Percentiles rank a stretch among this genome's conserved stretches.
Evolutionary conservation across 2,113 vertebrate genomes (phyloP).

Genomic region (Syngnathoides biaculeatus): DNA sequence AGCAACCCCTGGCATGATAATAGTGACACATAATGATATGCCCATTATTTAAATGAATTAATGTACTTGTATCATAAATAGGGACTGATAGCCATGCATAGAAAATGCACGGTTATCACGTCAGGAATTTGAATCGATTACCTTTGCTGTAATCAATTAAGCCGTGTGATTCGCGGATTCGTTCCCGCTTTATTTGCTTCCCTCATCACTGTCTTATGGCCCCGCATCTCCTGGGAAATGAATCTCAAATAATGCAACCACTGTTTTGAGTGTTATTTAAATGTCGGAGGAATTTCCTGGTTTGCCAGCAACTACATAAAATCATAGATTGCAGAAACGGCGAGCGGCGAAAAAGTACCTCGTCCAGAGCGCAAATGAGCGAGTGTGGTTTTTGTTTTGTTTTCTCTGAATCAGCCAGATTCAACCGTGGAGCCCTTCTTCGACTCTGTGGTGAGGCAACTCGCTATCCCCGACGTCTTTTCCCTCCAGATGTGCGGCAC

Average conservation of each 20-base stretch:
- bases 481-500: slow-evolving; percentile 98
- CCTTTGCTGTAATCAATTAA: neutral
- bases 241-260: neutral
- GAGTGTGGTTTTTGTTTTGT: neutral
- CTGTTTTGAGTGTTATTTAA: neutral
- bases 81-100: too few relatives aligned
- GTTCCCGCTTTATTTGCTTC: neutral
- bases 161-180: neutral
- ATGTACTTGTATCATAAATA: too few relatives aligned
- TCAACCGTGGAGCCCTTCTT: slow-evolving; percentile 92
- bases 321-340: neutral
- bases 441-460: slow-evolving; percentile 85
- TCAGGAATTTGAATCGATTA: neutral
- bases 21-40: neutral
- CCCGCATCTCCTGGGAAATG: neutral
- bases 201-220: neutral
- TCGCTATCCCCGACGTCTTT: slow-evolving; percentile 85
- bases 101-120: too few relatives aligned
- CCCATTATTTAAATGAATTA: neutral
- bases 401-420: slow-evolving; percentile 84
- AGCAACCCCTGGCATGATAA: neutral
- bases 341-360: neutral
- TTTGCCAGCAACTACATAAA: neutral
- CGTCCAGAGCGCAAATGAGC: neutral
- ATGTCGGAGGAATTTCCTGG: neutral